A percentile compares a stretch with the other conserved stretches of the same genome.
These are phyloP conservation scores for Oreonectes daqikongensis DNA, from an alignment of 2,797 vertebrate species.

Conservation along the genomic window DNA sequence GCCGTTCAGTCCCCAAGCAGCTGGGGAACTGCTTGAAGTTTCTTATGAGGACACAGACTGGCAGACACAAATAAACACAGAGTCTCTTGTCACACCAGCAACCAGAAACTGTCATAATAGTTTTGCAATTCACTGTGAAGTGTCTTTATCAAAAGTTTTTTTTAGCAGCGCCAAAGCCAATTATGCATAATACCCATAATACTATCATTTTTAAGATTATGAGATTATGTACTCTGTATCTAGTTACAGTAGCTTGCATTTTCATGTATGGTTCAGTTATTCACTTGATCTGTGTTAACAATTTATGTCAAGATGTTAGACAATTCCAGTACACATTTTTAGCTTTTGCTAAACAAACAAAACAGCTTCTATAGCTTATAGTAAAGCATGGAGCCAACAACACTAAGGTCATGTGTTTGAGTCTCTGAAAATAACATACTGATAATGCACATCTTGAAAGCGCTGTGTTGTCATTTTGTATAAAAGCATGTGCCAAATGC, in stretches of 20 bases:
- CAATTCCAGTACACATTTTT: too few relatives aligned
- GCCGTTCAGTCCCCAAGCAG: constrained; percentile 45
- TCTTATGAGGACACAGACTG: constrained; percentile 27
- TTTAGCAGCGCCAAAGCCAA: background rate
- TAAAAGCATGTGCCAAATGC: background rate
- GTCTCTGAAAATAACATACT: background rate
- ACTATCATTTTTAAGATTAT: background rate
- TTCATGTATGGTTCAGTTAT: background rate
- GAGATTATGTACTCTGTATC: too few relatives aligned
- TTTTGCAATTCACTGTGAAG: constrained; percentile 20
- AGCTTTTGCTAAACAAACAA: too few relatives aligned
- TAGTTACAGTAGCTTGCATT: background rate
- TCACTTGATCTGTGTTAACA: background rate
- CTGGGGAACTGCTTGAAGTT: constrained; percentile 14
- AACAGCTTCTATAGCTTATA: background rate
- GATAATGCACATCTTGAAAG: background rate
- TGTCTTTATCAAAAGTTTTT: constrained; percentile 18
- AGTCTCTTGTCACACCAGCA: constrained; percentile 11
- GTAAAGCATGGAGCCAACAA: background rate
- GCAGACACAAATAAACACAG: constrained; percentile 35
- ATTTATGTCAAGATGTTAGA: background rate
- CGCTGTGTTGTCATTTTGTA: background rate
- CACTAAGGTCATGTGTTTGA: background rate
- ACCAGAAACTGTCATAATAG: constrained; percentile 17
- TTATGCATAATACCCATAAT: background rate